Conservation (phyloP, 2,888 invertebrate species). For the Melolontha melolontha region DNA sequence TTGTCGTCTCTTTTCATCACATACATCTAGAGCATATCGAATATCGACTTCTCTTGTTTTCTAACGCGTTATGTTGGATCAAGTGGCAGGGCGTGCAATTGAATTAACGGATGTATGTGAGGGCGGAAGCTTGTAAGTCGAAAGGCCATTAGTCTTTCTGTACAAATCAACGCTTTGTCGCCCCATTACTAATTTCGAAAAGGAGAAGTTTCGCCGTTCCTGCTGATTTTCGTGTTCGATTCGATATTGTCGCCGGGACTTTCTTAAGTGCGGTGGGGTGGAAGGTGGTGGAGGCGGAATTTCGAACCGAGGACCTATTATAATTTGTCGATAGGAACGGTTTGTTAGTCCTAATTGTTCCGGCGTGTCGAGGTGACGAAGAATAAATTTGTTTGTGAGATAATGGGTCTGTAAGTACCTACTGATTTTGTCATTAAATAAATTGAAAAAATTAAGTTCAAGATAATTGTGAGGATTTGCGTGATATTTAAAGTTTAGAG, state of each 20-base stretch:
- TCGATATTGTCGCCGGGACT: conserved; percentile 1
- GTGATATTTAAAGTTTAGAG: too few species aligned
- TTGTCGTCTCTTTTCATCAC: background rate
- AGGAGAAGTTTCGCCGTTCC: conserved; percentile 12
- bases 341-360: conserved; percentile 10
- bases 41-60: conserved; percentile 54
- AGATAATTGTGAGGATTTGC: too few species aligned
- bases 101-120: conserved; percentile 63
- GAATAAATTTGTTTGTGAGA: background rate
- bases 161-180: conserved; percentile 64
- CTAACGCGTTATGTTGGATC: conserved; percentile 62
- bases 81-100: conserved; percentile 61
- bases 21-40: conserved; percentile 37
- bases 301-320: background rate
- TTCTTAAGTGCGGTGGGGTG: background rate
- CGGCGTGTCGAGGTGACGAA: too few species aligned
- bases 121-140: conserved; percentile 63
- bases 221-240: conserved; percentile 7
- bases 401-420: background rate
- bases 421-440: background rate
- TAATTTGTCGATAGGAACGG: conserved; percentile 11
- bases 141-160: conserved; percentile 63
- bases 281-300: background rate
- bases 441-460: too few species aligned
- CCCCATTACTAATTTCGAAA: conserved; percentile 58